A percentile compares a stretch with the other conserved stretches of the same genome.
Conservation (phyloP, 2,113 vertebrate species). For the Dromiciops gliroides region DNA sequence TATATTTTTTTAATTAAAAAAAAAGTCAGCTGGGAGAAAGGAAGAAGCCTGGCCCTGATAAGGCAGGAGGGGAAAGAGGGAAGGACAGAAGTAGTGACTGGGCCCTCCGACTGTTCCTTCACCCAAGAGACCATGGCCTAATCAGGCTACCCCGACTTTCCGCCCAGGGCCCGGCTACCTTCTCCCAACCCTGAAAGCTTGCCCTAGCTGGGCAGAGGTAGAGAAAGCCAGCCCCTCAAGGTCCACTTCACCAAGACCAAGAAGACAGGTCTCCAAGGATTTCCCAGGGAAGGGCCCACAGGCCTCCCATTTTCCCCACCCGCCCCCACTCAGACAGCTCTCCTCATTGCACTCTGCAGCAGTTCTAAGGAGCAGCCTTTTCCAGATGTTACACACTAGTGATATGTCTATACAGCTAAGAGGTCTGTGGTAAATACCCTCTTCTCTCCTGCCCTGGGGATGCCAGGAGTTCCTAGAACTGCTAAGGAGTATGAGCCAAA, state of each 20-base stretch:
- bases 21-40: not conserved
- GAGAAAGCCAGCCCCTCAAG: not conserved
- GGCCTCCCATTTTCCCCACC: not conserved
- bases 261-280: not conserved
- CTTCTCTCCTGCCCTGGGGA: not conserved
- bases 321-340: no score
- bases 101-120: slow-evolving; percentile 61
- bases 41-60: slow-evolving; percentile 58
- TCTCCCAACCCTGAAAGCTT: slow-evolving; percentile 39
- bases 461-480: not conserved
- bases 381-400: not conserved
- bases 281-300: no score
- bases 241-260: not conserved
- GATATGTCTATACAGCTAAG: no score
- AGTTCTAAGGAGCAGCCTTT: not conserved
- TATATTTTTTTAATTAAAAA: not conserved
- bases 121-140: slow-evolving; percentile 60
- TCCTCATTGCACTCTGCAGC: not conserved
- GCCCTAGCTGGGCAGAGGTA: not conserved
- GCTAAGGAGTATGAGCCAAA: not conserved
- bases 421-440: not conserved
- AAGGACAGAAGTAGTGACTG: slow-evolving; percentile 25
- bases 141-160: slow-evolving; percentile 43
- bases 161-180: not conserved
- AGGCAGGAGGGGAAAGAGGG: slow-evolving; percentile 44